Conservation (phyloP, 2,888 invertebrate species). For the Archips crataeganus region DNA sequence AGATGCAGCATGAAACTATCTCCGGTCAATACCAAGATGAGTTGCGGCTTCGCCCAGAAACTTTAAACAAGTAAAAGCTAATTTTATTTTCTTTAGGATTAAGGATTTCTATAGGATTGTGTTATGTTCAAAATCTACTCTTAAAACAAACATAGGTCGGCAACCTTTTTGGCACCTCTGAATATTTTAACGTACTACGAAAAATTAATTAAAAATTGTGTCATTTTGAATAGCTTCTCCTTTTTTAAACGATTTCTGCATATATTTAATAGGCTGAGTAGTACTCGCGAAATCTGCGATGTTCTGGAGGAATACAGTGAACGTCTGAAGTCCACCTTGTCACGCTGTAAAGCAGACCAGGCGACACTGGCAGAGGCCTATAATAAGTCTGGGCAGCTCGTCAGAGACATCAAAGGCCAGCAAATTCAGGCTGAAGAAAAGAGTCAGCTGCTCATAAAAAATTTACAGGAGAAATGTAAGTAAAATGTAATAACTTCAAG, state of each 20-base stretch:
- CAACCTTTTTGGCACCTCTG: neutral
- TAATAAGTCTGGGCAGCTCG: constrained; percentile 53
- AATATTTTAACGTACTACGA: neutral
- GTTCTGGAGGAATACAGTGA: constrained; percentile 64
- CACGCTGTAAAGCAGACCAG: constrained; percentile 64
- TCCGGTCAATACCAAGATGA: constrained; percentile 73
- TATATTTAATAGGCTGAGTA: constrained; percentile 50
- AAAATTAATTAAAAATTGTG: neutral
- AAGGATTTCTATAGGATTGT: neutral
- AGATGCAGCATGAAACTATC: constrained; percentile 75
- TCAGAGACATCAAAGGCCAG: constrained; percentile 49
- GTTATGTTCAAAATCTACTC: neutral
- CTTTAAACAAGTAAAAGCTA: constrained; percentile 63
- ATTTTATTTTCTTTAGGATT: neutral
- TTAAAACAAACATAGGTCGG: neutral
- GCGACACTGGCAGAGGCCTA: constrained; percentile 62
- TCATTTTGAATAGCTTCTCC: neutral
- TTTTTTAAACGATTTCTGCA: neutral
- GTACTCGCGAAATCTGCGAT: constrained; percentile 68
- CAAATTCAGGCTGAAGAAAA: constrained; percentile 49
- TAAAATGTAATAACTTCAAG: neutral
- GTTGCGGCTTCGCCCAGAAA: constrained; percentile 70
- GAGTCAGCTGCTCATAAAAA: constrained; percentile 43
- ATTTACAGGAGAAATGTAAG: constrained; percentile 56
- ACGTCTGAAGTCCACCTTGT: constrained; percentile 62